Conservation (phyloP, 2,888 invertebrate genomes). For the Epirrhoe alternata region DNA sequence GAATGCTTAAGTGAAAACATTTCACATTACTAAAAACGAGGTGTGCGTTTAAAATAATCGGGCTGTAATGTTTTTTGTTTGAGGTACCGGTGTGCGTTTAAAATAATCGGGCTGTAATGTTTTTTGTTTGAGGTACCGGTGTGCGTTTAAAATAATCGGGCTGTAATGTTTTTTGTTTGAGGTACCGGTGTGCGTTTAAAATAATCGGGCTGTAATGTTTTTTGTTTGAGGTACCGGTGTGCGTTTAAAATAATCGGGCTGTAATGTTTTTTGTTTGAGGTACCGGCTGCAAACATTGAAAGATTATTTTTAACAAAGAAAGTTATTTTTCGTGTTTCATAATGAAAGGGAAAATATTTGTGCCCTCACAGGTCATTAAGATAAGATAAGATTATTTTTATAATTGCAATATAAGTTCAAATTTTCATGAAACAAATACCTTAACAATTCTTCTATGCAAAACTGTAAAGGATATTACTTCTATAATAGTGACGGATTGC, state of each 20-base stretch:
- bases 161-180: constrained; percentile 19
- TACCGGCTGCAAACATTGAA: neutral
- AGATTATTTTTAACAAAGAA: too few relatives aligned
- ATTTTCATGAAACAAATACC: neutral
- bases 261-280: constrained; percentile 1
- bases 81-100: neutral
- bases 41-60: constrained; percentile 19
- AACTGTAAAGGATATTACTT: constrained; percentile 4
- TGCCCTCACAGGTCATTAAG: too few relatives aligned
- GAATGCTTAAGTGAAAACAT: constrained; percentile 17
- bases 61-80: constrained; percentile 18
- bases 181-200: constrained; percentile 14
- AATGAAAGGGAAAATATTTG: too few relatives aligned
- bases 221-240: constrained; percentile 15
- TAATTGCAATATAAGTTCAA: neutral
- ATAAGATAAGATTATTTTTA: too few relatives aligned
- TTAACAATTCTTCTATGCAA: neutral
- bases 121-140: constrained; percentile 19
- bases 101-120: constrained; percentile 20
- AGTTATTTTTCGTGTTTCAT: too few relatives aligned
- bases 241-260: constrained; percentile 18
- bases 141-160: constrained; percentile 18
- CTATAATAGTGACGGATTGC: constrained; percentile 17
- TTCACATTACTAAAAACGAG: constrained; percentile 6
- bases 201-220: constrained; percentile 21